Evolutionary conservation across 2,797 vertebrate species (phyloP), one percentile per base, ranked within the genome.

Genomic region (Malacoctenus gilli): DNA sequence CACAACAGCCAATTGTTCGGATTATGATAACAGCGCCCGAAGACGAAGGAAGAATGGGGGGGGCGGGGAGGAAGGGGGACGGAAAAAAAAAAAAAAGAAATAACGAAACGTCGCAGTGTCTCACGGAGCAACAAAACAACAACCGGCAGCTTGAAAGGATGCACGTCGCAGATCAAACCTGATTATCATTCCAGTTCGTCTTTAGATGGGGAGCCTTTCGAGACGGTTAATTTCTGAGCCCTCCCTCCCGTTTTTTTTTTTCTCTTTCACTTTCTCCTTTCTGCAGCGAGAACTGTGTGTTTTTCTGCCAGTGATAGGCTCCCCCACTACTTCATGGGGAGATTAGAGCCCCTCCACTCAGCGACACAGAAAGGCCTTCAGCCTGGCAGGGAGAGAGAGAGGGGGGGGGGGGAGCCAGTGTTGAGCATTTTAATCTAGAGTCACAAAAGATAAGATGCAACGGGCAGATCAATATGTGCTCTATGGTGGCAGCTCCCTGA

Each of bases 301-400:
- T 70, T 74, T 80, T 46, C 69, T 72, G 72, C 75, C 77, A 63
- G 50, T 68, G 82, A 85, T 83, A 75, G 75, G 78, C 80, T 83
- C 79, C 72, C n/a, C 52, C 52, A 68, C 84, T 87, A 85, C 89
- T 89, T 88, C 83, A 80, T 83, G 67, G 72, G 75, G 86, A 89
- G 91, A 92, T 92, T 89, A 91, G 80, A 85, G 88, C 87, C 85
- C 70, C 83, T 90, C 88, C 89, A 90, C 87, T 88, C 82, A 83
- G 81, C 84, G 81, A 86, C 85, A 87, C 70, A 87, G 86, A 92
- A 87, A 91, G 89, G 88, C 88, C 89, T 90, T 89, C 83, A 90
- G 87, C 79, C 76, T 78, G 75, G 82, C 69, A 84, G 77, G 66
- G 72, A 67, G 69, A 55, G 72, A 48, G 73, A 30, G 54, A 68